A percentile compares a stretch with the other conserved stretches of the same genome.
Conservation (phyloP, 2,113 vertebrate genomes). For the Plecturocebus donacophilus region DNA sequence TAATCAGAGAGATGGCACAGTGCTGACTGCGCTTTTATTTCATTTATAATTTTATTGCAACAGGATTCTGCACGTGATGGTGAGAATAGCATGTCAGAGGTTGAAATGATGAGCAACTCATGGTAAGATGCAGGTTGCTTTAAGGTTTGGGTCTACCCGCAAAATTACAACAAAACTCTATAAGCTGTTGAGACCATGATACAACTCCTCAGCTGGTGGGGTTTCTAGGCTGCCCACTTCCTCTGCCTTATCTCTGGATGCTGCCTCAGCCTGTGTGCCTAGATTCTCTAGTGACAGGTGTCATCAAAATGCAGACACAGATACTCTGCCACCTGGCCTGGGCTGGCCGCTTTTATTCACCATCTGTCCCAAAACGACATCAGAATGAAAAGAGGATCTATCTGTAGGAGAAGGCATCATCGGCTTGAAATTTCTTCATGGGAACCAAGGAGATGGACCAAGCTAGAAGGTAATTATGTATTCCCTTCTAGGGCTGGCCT, state of each 20-base stretch:
- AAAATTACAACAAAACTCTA: not conserved
- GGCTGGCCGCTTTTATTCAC: slow-evolving; percentile 50
- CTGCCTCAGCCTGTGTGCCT: not conserved
- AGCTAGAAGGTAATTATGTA: not conserved
- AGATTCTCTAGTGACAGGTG: slow-evolving; percentile 47
- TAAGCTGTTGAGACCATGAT: not conserved
- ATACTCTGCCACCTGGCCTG: slow-evolving; percentile 65
- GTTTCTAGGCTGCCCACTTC: not conserved
- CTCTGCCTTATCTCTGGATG: not conserved
- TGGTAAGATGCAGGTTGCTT: not conserved
- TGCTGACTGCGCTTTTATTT: not conserved
- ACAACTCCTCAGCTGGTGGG: not conserved
- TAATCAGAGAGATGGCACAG: not conserved
- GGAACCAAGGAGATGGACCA: not conserved
- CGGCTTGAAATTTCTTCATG: not conserved
- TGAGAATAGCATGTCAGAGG: not conserved
- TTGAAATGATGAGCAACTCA: not conserved
- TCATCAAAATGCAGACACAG: slow-evolving; percentile 45
- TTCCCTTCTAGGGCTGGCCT: not conserved
- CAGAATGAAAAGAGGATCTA: slow-evolving; percentile 2
- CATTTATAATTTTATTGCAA: not conserved
- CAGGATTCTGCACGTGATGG: not conserved
- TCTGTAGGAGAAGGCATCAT: not conserved
- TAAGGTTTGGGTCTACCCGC: not conserved
- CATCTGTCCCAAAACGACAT: slow-evolving; percentile 68